Evolutionary conservation across 2,113 vertebrate genomes (phyloP).

Genomic region (Chascanopsetta lugubris): DNA sequence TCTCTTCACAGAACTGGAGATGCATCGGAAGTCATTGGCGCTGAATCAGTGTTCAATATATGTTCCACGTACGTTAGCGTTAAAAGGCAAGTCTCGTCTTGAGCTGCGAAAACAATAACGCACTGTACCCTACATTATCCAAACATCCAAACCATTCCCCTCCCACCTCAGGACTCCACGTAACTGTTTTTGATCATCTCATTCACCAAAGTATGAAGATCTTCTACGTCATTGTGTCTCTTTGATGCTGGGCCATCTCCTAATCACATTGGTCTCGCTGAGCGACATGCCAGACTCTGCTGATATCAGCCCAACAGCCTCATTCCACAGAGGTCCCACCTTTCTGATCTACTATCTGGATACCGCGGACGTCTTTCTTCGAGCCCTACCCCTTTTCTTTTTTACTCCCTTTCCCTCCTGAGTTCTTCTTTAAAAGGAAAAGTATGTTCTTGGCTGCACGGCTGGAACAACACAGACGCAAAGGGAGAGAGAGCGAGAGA

Average conservation of each 20-base stretch:
- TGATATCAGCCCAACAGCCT: conserved; percentile 34
- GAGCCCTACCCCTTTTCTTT: conserved; percentile 8
- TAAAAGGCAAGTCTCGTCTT: too few species aligned
- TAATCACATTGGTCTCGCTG: not conserved
- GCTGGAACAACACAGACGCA: conserved; percentile 32
- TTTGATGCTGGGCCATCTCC: conserved; percentile 19
- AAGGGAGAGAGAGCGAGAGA: conserved; percentile 20
- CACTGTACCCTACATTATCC: too few species aligned
- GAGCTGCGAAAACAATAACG: too few species aligned
- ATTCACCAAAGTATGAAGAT: not conserved
- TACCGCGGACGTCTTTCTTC: not conserved
- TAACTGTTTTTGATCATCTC: not conserved
- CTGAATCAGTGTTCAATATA: too few species aligned
- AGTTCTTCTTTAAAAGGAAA: conserved; percentile 75
- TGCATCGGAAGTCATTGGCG: too few species aligned
- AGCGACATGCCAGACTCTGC: conserved; percentile 23
- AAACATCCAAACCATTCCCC: not conserved
- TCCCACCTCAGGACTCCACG: not conserved
- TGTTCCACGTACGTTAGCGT: too few species aligned
- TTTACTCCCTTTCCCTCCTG: not conserved
- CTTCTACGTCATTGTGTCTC: conserved; percentile 25
- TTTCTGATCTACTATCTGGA: conserved; percentile 3
- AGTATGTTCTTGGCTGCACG: conserved; percentile 63
- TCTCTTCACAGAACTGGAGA: too few species aligned
- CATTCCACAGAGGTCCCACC: not conserved